Conservation (phyloP, 92 coral and sea anemone genomes). For the Parazoanthus atlanticus region DNA sequence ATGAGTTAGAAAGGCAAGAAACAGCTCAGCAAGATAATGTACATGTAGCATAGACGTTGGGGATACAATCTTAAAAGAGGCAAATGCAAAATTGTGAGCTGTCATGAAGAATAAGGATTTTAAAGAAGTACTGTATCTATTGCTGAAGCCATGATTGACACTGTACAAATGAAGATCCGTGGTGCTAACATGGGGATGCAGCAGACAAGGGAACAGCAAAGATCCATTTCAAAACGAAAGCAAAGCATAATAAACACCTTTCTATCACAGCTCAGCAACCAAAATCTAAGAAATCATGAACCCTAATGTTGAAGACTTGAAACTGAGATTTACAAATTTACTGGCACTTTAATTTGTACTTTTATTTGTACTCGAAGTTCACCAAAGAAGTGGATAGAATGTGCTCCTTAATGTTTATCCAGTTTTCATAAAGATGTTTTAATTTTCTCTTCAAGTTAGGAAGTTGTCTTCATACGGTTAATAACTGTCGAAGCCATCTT, state of each 20-base stretch:
- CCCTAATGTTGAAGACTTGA: background rate
- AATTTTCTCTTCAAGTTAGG: background rate
- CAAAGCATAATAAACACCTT: slow-evolving; percentile 26
- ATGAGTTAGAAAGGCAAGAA: slow-evolving; percentile 46
- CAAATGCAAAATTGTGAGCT: slow-evolving; percentile 1
- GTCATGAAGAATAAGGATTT: slow-evolving; percentile 11
- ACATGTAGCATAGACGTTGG: slow-evolving; percentile 44
- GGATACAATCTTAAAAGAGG: slow-evolving; percentile 6
- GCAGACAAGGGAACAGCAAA: slow-evolving; percentile 30
- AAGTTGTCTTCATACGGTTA: background rate
- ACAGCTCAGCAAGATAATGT: slow-evolving; percentile 33
- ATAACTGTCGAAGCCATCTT: background rate
- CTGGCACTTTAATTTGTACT: no score
- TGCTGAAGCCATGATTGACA: slow-evolving; percentile 18
- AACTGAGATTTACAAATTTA: no score
- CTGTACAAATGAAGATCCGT: background rate
- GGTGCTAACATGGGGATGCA: slow-evolving; percentile 22
- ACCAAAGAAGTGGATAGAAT: slow-evolving; percentile 12
- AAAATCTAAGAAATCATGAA: slow-evolving; percentile 36
- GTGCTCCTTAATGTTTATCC: slow-evolving; percentile 3
- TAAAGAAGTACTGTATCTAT: background rate
- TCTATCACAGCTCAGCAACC: slow-evolving; percentile 33
- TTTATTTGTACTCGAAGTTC: slow-evolving; percentile 27
- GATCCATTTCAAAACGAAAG: slow-evolving; percentile 15
- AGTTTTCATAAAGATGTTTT: slow-evolving; percentile 17